Evolutionary conservation across 2,888 invertebrate species (phyloP), one percentile per base, ranked within the genome.

Genomic region (Asteroscopus sphinx): DNA sequence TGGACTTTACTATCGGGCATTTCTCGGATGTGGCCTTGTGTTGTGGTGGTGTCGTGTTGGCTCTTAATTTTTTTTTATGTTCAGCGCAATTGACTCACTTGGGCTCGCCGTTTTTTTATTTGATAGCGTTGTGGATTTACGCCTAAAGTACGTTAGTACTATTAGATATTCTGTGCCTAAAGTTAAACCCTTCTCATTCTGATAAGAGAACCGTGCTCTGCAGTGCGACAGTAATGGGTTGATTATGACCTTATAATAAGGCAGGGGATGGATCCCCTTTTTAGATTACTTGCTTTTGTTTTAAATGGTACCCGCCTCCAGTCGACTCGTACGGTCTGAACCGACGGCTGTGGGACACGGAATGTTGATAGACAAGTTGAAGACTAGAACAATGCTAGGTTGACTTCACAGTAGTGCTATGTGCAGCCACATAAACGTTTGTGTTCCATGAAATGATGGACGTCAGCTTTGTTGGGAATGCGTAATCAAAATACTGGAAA

Each of bases 331-430:
- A 32, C 36, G 26, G 52, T 15, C 75, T 76, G 56, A 53, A 28
- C 37, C 49, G 76, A 66, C 77, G 74, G 76, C 76, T 67, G 74
- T 81, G 84, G 81, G 81, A 78, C 64, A 68, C 61, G 84, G 83
- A 83, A 86, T 87, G 85, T 85, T 83, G 85, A 87, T 82, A 81
- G 81, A 85, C 85, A 79, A 84, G 83, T 82, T 75, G 75, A 85
- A 76, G 70, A 66, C 79, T 83, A 82, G 84, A 85, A 85, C 83
- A 85, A 86, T 82, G 81, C 75, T 64, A 76, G 67, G 76, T 79
- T 74, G 76, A 72, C 71, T 79, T 67, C 76, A 69, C 76, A 68
- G 76, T 26, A 73, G 75, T 73, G 71, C 63, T 77, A 67, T 68
- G 69, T 69, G 65, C 60, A 74, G 66, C 30, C 30, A 55, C 49